phyloP scores from a whole-genome alignment of 2,888 invertebrate species.

The Spisula solida region DNA sequence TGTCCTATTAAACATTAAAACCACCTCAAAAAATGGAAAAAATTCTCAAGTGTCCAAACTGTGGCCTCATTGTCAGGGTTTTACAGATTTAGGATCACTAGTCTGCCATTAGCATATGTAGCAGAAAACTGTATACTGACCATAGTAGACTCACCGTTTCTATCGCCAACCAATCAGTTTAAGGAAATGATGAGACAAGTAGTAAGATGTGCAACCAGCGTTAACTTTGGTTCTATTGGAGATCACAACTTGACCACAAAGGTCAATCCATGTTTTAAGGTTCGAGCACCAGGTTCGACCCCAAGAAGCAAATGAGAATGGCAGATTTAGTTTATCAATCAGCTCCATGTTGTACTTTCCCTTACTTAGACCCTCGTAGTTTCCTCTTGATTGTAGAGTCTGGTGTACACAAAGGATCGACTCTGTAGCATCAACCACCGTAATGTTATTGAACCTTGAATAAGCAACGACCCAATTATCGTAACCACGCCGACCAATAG shows the following conservation, averaged over 20 bases:
- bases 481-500: slow-evolving; percentile 67
- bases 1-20: no score
- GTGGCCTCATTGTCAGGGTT: no score
- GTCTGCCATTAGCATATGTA: no score
- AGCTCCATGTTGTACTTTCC: slow-evolving; percentile 64
- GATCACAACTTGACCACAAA: slow-evolving; percentile 55
- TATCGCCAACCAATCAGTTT: slow-evolving; percentile 31
- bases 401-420: slow-evolving; percentile 66
- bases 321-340: slow-evolving; percentile 45
- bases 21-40: no score
- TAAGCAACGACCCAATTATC: slow-evolving; percentile 73
- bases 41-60: no score
- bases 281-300: slow-evolving; percentile 59
- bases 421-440: slow-evolving; percentile 67
- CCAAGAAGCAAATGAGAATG: slow-evolving; percentile 51
- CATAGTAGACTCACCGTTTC: no score
- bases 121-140: no score
- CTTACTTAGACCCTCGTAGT: slow-evolving; percentile 63
- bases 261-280: slow-evolving; percentile 60
- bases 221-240: slow-evolving; percentile 41
- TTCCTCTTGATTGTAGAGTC: slow-evolving; percentile 63
- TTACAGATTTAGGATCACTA: no score
- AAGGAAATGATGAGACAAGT: slow-evolving; percentile 27
- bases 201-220: slow-evolving; percentile 42
- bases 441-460: slow-evolving; percentile 53